Evolutionary conservation across 2,113 vertebrate species (phyloP), one percentile per base, ranked within the genome.

Genomic region (Boulengeromyrus knoepffleri): DNA sequence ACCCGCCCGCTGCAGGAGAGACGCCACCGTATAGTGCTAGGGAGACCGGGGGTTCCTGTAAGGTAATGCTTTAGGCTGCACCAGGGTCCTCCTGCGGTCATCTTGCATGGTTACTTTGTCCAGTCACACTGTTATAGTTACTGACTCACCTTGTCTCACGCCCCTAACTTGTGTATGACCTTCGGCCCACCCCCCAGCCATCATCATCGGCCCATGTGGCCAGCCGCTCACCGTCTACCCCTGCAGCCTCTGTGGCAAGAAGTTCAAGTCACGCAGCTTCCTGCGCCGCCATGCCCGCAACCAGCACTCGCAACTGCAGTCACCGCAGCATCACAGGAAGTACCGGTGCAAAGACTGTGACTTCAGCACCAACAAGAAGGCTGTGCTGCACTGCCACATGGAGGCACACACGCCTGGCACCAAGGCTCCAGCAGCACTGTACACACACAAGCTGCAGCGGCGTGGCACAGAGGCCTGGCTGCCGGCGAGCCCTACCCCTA

Each of bases 281-380:
- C 95, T 99, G 91, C 99, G 99, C 94, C 97, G 98, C 70, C 99
- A 99, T 94, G 99, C 98, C 93, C 98, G 98, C 94, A 99, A 99
- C 93, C 98, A 99, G 88, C 98, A 99, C 0, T 70, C 62, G 3
- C 62, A 70, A 3, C n/a, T 31, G n/a, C 98, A 99, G 95, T 95
- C 96, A 1, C 97, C 98, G 91, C 95, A 99, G 94, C 96, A 96
- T 36, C 96, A 97, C 46, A 99, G 99, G 95, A 99, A 98, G 93
- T 99, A 99, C 95, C 98, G 97, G 92, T 99, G 98, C 93, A 99
- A 98, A 84, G 98, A 99, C 97, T 99, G 98, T 92, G 98, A 99
- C 90, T 99, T 99, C 95, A 99, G 98, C 95, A 99, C 98, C 90
- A 99, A 99, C 95, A 99, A 99, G 96, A 99, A 99, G 94, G 96